Evolutionary conservation across 2,888 invertebrate genomes (phyloP).

Genomic region (Leptinotarsa haldemani): DNA sequence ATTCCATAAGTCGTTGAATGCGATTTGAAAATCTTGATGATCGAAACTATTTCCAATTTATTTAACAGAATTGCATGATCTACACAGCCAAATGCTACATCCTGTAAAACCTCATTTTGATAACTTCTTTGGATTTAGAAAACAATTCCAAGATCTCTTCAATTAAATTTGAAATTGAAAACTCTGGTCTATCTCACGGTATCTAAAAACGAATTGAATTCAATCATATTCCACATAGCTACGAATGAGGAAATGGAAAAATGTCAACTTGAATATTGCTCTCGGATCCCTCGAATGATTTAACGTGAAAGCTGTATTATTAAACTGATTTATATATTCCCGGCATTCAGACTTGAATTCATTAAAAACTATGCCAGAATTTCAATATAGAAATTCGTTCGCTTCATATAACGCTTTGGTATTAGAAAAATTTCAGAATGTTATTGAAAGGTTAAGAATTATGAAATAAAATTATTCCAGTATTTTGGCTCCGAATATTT

Average conservation of each 20-base stretch:
- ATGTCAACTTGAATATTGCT: slow-evolving; percentile 15
- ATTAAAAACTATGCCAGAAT: slow-evolving; percentile 1
- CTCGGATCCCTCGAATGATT: not conserved
- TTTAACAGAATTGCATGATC: too few species aligned
- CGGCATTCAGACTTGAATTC: not conserved
- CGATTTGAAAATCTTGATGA: too few species aligned
- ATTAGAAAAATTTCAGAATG: not conserved
- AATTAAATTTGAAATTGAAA: not conserved
- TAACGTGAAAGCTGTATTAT: slow-evolving; percentile 16
- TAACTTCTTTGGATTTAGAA: not conserved
- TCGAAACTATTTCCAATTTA: too few species aligned
- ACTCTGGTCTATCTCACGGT: not conserved
- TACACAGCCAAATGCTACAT: too few species aligned
- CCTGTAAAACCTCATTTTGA: too few species aligned
- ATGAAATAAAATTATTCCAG: not conserved
- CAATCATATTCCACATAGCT: slow-evolving; percentile 13
- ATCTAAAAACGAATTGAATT: not conserved
- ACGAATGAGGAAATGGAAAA: slow-evolving; percentile 18
- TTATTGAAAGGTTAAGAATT: not conserved
- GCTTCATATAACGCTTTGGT: not conserved
- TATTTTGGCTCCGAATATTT: not conserved
- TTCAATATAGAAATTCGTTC: slow-evolving; percentile 1
- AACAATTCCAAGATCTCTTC: not conserved
- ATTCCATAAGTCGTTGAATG: too few species aligned
- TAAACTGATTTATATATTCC: slow-evolving; percentile 17